These are phyloP conservation scores for Synergus japonicus DNA, from an alignment of 2,888 invertebrate genomes.

Conservation along the genomic window DNA sequence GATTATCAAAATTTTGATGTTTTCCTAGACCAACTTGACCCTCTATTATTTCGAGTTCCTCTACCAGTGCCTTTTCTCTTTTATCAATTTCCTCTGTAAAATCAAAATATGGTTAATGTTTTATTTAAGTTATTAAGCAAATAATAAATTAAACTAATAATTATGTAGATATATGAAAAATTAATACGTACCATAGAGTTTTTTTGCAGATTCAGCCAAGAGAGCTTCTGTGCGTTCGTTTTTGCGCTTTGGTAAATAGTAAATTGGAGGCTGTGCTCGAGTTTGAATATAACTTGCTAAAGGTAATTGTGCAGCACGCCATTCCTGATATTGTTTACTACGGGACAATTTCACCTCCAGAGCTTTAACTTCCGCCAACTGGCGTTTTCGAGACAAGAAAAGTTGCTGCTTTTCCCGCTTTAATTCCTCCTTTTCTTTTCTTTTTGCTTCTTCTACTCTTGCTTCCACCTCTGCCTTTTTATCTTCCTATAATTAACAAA, in stretches of 20 bases:
- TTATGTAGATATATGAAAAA: not conserved
- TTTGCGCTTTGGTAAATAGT: conserved; percentile 91
- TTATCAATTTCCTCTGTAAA: conserved; percentile 71
- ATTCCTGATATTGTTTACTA: conserved; percentile 91
- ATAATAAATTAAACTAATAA: not conserved
- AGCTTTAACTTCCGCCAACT: conserved; percentile 92
- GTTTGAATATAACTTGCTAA: conserved; percentile 92
- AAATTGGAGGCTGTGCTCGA: conserved; percentile 90
- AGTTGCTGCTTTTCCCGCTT: conserved; percentile 90
- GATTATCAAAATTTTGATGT: conserved; percentile 64
- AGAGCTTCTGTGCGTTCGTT: conserved; percentile 76
- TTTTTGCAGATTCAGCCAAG: conserved; percentile 71
- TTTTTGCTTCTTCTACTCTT: conserved; percentile 94
- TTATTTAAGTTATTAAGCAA: not conserved
- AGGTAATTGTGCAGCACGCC: conserved; percentile 89
- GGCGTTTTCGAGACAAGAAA: conserved; percentile 90
- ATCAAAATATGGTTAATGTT: not conserved
- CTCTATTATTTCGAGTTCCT: conserved; percentile 73
- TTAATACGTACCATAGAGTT: conserved; percentile 67
- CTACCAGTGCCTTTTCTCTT: conserved; percentile 68
- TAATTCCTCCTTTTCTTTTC: conserved; percentile 91
- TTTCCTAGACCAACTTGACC: conserved; percentile 69
- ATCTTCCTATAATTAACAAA: conserved; percentile 81
- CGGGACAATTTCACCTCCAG: conserved; percentile 94
- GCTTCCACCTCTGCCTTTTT: conserved; percentile 93